phyloP scores from a whole-genome alignment of 2,113 vertebrate genomes.

The Syrrhaptes paradoxus region DNA sequence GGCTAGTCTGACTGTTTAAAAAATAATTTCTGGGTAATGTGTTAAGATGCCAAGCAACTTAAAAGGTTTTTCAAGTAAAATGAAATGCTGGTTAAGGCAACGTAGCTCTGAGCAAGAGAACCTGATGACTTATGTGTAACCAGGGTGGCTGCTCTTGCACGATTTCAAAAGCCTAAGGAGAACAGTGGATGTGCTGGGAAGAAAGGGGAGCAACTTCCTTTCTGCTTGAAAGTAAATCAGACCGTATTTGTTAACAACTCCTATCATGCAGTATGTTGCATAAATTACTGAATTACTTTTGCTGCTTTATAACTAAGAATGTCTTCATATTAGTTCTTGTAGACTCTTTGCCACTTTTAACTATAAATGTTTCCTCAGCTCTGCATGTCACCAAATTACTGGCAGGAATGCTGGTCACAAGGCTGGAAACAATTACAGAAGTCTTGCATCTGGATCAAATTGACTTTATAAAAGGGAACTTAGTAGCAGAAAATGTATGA shows the following conservation, averaged over 20 bases:
- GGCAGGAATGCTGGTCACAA: neutral
- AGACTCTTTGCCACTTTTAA: neutral
- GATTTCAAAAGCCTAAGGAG: neutral
- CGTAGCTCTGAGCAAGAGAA: neutral
- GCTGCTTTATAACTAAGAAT: neutral
- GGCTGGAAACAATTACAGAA: neutral
- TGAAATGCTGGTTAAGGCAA: neutral
- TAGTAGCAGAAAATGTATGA: neutral
- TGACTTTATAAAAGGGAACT: neutral
- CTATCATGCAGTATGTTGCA: neutral
- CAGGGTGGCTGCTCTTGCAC: neutral
- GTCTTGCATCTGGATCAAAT: neutral
- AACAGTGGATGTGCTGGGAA: neutral
- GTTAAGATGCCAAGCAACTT: neutral
- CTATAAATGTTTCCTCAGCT: neutral
- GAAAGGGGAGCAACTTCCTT: neutral
- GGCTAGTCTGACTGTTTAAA: neutral
- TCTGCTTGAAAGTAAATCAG: neutral
- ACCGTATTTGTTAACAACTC: neutral
- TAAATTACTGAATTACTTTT: neutral
- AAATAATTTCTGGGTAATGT: rapidly evolving
- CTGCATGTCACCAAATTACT: neutral
- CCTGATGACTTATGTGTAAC: neutral
- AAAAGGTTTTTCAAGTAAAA: neutral
- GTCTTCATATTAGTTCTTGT: neutral